These are phyloP conservation scores for Amblyopsis rosae DNA, from an alignment of 2,113 vertebrate species.

Conservation along the genomic window DNA sequence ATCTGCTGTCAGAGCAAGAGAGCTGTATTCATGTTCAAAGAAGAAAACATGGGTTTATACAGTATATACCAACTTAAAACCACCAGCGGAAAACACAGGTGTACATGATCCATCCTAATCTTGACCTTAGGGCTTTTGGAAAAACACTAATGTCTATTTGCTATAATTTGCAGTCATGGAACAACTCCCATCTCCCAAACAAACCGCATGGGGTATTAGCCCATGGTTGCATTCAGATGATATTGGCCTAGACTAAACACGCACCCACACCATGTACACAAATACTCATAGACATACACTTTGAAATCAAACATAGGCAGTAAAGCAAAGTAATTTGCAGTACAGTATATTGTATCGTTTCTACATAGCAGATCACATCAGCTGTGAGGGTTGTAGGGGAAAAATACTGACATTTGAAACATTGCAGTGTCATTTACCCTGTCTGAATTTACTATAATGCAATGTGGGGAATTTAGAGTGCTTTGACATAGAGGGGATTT, in stretches of 20 bases:
- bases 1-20: no score
- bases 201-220: conserved; percentile 36
- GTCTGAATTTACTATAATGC: background rate
- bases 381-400: background rate
- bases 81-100: no score
- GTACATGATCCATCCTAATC: no score
- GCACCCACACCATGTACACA: background rate
- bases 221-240: conserved; percentile 54
- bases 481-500: no score
- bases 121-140: conserved; percentile 47
- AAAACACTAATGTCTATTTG: conserved; percentile 19
- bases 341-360: conserved; percentile 4
- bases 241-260: conserved; percentile 41
- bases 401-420: conserved; percentile 10
- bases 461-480: conserved; percentile 5
- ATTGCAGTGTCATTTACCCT: conserved; percentile 4
- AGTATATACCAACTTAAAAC: no score
- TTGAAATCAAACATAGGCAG: background rate
- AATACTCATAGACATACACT: conserved; percentile 16
- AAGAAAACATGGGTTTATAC: no score
- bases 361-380: conserved; percentile 27
- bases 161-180: conserved; percentile 58
- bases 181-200: conserved; percentile 28
- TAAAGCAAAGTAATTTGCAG: conserved; percentile 15
- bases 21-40: no score